A percentile compares a stretch with the other conserved stretches of the same genome.
These are phyloP conservation scores for Polyommatus iphigenia DNA, from an alignment of 2,888 invertebrate species.

Conservation along the genomic window DNA sequence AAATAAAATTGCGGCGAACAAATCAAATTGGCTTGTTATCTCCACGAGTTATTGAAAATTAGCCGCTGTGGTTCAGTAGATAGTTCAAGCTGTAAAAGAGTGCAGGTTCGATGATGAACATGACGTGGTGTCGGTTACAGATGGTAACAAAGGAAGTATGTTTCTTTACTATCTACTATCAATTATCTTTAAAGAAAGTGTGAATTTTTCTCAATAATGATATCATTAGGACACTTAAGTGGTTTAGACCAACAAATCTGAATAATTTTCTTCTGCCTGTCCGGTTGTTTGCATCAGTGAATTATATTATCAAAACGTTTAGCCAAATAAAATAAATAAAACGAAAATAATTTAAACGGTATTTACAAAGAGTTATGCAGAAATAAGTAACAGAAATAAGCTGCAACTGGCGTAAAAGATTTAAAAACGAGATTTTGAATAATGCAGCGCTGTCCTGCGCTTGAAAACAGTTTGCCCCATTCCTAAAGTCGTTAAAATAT, in stretches of 20 bases:
- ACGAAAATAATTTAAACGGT: neutral
- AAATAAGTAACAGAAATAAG: slow-evolving; percentile 6
- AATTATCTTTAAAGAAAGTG: too few relatives aligned
- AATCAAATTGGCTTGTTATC: slow-evolving; percentile 16
- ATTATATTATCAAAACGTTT: neutral
- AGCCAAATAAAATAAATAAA: neutral
- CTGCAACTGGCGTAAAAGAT: slow-evolving; percentile 10
- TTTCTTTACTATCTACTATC: neutral
- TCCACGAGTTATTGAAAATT: slow-evolving; percentile 18
- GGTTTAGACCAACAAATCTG: too few relatives aligned
- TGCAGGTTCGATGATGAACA: neutral
- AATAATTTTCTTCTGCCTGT: too few relatives aligned
- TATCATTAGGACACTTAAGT: too few relatives aligned
- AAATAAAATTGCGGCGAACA: slow-evolving; percentile 29
- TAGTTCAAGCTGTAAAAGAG: neutral
- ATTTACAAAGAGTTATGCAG: neutral
- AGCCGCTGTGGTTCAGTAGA: neutral
- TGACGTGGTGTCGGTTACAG: neutral
- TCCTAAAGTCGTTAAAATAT: slow-evolving; percentile 23
- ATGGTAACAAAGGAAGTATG: neutral
- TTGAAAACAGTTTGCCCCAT: slow-evolving; percentile 9
- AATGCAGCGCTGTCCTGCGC: slow-evolving; percentile 11
- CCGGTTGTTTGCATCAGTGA: neutral
- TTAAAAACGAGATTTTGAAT: slow-evolving; percentile 13
- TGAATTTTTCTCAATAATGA: too few relatives aligned